phyloP scores from a whole-genome alignment of 1,140 invertebrate genomes.

The Forficula auricularia region DNA sequence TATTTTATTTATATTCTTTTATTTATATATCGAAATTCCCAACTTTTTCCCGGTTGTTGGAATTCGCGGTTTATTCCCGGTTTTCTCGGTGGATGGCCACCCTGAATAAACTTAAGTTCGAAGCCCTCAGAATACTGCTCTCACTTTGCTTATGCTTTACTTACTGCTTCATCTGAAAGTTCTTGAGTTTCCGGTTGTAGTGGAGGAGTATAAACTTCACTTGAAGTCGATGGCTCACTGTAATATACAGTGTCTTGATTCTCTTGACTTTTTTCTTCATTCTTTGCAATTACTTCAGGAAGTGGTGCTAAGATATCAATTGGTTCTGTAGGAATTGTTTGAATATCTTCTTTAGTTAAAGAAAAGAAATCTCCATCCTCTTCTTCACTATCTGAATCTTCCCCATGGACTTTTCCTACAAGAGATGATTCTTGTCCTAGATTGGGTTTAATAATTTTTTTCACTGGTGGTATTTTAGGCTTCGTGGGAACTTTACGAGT shows the following conservation, averaged over 20 bases:
- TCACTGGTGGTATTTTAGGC: slow-evolving; percentile 4
- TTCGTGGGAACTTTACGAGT: slow-evolving; percentile 18
- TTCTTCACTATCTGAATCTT: slow-evolving; percentile 30
- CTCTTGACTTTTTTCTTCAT: slow-evolving; percentile 19
- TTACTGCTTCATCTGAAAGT: slow-evolving; percentile 29
- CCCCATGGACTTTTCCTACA: slow-evolving; percentile 13
- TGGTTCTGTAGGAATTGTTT: slow-evolving; percentile 6
- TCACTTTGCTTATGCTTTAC: no score
- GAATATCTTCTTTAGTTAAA: slow-evolving; percentile 12
- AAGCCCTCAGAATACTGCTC: no score
- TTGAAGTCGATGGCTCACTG: slow-evolving; percentile 28
- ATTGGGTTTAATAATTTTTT: slow-evolving; percentile 10
- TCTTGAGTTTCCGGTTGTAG: slow-evolving; percentile 16
- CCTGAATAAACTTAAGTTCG: no score
- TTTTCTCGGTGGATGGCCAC: no score
- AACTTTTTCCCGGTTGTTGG: no score
- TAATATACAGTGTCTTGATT: slow-evolving; percentile 22
- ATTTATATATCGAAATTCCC: no score
- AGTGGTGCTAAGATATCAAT: slow-evolving; percentile 12
- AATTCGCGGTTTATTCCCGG: no score
- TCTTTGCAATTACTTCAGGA: slow-evolving; percentile 3
- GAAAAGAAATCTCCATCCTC: slow-evolving; percentile 20
- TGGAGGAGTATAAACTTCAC: no score
- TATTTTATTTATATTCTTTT: no score
- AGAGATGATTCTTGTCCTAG: slow-evolving; percentile 7